Evolutionary conservation across 1,140 invertebrate genomes (phyloP).

Genomic region (Drosophila pruinosa): DNA sequence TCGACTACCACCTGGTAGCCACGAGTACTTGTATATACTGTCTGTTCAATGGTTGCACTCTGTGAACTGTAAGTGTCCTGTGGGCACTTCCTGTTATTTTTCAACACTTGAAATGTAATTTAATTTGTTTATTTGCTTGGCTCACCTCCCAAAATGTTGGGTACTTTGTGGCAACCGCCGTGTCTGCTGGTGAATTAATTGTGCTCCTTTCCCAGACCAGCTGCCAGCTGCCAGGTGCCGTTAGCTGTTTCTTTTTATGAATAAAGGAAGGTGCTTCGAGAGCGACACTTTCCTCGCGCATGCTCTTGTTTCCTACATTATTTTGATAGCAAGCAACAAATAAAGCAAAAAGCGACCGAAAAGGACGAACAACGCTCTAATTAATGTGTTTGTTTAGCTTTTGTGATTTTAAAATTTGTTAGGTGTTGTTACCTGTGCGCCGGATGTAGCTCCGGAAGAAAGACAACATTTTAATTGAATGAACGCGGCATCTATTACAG

Average conservation of each 20-base stretch:
- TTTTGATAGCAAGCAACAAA: constrained; percentile 18
- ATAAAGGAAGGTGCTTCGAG: constrained; percentile 4
- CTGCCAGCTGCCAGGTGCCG: constrained; percentile 3
- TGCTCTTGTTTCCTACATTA: neutral
- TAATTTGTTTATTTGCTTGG: constrained; percentile 76
- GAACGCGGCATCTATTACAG: constrained; percentile 17
- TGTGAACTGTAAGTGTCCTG: neutral
- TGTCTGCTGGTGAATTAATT: constrained; percentile 66
- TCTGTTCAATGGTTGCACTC: neutral
- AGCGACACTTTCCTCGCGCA: constrained; percentile 3
- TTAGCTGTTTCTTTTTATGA: neutral
- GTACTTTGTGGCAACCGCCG: constrained; percentile 24
- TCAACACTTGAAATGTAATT: constrained; percentile 70
- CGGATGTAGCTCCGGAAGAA: constrained; percentile 31
- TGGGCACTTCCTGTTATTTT: constrained; percentile 45
- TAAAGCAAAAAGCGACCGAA: neutral
- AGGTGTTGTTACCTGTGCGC: constrained; percentile 45
- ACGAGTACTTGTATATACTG: constrained; percentile 8
- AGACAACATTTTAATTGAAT: constrained; percentile 73
- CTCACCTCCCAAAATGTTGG: too few species aligned
- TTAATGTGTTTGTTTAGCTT: constrained; percentile 77
- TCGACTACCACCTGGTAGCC: constrained; percentile 54
- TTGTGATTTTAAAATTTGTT: constrained; percentile 56
- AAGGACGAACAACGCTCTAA: constrained; percentile 49
- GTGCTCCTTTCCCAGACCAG: constrained; percentile 39